Evolutionary conservation across 1,140 invertebrate genomes (phyloP), one percentile per base, ranked within the genome.

Genomic region (Drosophila erecta): DNA sequence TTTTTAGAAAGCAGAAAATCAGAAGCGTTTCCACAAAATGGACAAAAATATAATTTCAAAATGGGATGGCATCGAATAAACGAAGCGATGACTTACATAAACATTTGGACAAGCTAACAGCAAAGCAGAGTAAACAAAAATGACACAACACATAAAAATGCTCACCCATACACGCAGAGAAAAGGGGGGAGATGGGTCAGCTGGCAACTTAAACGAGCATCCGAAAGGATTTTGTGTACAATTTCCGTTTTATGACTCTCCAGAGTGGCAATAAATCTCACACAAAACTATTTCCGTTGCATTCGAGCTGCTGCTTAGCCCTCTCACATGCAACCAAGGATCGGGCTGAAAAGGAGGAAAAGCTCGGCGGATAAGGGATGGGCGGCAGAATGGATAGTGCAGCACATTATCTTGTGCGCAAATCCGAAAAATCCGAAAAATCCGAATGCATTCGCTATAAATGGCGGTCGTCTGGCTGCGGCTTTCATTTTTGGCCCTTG

Each of bases 241-340:
- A 90, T 90, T 90, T 90, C 87, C 87, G 89, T 90, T 90, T 90
- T 90, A 90, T 90, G 87, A 90, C 87, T 90, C 87, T 90, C 87
- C 74, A 90, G 87, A 90, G 87, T 90, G 79, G 87, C 90, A 90
- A 90, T 90, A 90, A 90, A 90, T 90, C 87, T 90, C 87, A 90
- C 87, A 90, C 87, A 87, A 90, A 90, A 90, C 87, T 90, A 90
- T 90, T 90, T 90, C 87, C 89, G 87, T 90, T 90, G 87, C 79
- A 87, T 90, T 90, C 78, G 84, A 86, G 84, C 84, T 87, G 84
- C 84, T 86, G 55, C 54, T 53, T 46, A 61, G 56, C 35, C 69
- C 70, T 60, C 76, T 62, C 76, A 71, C 62, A 83, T 74, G 76
- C 79, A 79, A 74, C 79, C 47, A 35, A 17, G 30, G 64, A 51